Base-by-base conservation (phyloP, 2,797 vertebrate genomes). In the Amblyraja radiata region DNA sequence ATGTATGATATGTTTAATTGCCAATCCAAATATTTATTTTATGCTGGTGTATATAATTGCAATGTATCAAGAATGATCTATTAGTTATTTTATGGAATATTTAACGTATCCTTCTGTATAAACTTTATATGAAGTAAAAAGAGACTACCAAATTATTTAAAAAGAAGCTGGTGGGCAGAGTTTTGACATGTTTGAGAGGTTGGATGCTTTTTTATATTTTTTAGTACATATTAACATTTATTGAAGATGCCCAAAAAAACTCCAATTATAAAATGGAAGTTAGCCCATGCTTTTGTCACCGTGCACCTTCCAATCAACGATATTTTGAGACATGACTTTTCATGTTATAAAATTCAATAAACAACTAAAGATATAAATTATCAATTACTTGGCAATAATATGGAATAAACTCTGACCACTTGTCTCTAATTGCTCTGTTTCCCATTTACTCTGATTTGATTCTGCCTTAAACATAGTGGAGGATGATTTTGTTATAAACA, bases 221-320 rank as follows among this genome's bases (percentile, higher is more conserved):
- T 16, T 61, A 63, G 13, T 16, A 21, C 18, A 4, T 88, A 68
- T 88, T 68, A 88, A 32, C 65, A 36, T 68, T 32, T 36, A 88
- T 16, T 32, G n/a, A 88, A 36, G 63, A 88, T 68, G 14, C 68
- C 65, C 84, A 88, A 65, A 88, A 36, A 18, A 88, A 18, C 16
- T 65, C 61, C 16, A n/a, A 9, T 88, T 88, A 88, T 32, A 88
- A n/a, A 88, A 88, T 36, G n/a, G 84, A 88, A 68, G 8, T 88
- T 88, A 36, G 16, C 32, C 65, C n/a, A 36, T 32, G 14, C 36
- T 61, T 18, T 88, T 8, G 65, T 68, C 61, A 36, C 7, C 28
- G 61, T 13, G 61, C 10, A 13, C 46, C 28, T 46, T 28, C 6
- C 54, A 61, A 58, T 84, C 21, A 84, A 58, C 23, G 32, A 32